A percentile compares a stretch with the other conserved stretches of the same genome.
Evolutionary conservation across 2,888 invertebrate genomes (phyloP).

Genomic region (Sicus ferrugineus): DNA sequence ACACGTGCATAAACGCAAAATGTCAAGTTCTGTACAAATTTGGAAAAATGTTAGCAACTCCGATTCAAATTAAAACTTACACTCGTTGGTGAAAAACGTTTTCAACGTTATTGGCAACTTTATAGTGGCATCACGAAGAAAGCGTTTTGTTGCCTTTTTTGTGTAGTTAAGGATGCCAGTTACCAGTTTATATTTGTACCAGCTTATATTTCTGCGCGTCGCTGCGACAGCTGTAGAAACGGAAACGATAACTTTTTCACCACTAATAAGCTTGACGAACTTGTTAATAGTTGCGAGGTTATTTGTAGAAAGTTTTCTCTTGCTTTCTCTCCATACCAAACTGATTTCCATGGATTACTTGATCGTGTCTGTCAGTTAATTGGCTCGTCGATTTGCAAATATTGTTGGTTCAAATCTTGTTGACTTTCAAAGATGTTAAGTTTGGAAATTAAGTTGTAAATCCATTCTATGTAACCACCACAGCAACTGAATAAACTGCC

Average conservation of each 20-base stretch:
- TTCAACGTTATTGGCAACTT: conserved; percentile 38
- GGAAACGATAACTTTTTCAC: neutral
- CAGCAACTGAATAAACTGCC: neutral
- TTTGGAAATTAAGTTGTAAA: neutral
- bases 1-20: conserved; percentile 8
- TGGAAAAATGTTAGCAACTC: conserved; percentile 1
- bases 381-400: no score
- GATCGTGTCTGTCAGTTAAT: neutral
- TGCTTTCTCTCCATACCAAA: no score
- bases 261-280: neutral
- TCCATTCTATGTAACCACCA: neutral
- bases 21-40: no score
- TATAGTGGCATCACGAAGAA: neutral
- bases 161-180: neutral
- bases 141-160: neutral
- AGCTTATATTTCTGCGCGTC: neutral
- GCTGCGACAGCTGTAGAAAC: neutral
- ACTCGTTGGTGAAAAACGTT: conserved; percentile 23
- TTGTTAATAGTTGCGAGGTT: neutral
- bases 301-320: neutral
- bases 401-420: neutral
- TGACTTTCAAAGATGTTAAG: neutral
- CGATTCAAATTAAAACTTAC: conserved; percentile 18
- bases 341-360: neutral
- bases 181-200: neutral